These are phyloP conservation scores for Copsychus sechellarum DNA, from an alignment of 2,113 vertebrate species.

Conservation along the genomic window DNA sequence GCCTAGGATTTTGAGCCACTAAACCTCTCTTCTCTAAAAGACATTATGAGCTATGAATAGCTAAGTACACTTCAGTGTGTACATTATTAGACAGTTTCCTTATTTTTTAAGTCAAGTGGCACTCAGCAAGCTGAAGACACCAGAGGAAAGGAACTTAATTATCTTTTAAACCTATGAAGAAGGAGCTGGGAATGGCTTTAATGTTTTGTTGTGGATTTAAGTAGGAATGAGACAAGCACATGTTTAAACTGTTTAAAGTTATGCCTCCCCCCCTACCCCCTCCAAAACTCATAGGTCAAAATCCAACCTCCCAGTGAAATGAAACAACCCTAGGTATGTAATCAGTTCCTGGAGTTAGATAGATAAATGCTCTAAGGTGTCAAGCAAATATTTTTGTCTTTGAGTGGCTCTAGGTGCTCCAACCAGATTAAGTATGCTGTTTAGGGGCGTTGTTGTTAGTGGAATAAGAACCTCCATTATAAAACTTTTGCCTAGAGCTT, in stretches of 20 bases:
- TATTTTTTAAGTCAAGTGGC: not conserved
- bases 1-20: not conserved
- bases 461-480: not conserved
- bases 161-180: not conserved
- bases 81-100: not conserved
- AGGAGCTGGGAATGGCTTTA: not conserved
- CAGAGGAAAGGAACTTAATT: not conserved
- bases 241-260: not conserved
- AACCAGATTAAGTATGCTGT: not conserved
- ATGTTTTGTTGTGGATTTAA: not conserved
- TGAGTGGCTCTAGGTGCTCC: not conserved
- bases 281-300: not conserved
- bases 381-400: not conserved
- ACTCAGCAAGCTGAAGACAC: not conserved
- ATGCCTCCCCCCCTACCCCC: fast-evolving
- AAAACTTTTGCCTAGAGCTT: not conserved
- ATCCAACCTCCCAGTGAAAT: not conserved
- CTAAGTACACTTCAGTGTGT: not conserved
- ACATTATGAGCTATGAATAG: not conserved
- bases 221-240: not conserved
- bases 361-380: not conserved
- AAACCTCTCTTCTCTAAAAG: not conserved
- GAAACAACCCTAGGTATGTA: not conserved
- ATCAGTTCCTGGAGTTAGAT: not conserved
- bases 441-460: not conserved